Evolutionary conservation across 2,113 vertebrate species (phyloP).

Genomic region (Cacatua alba): DNA sequence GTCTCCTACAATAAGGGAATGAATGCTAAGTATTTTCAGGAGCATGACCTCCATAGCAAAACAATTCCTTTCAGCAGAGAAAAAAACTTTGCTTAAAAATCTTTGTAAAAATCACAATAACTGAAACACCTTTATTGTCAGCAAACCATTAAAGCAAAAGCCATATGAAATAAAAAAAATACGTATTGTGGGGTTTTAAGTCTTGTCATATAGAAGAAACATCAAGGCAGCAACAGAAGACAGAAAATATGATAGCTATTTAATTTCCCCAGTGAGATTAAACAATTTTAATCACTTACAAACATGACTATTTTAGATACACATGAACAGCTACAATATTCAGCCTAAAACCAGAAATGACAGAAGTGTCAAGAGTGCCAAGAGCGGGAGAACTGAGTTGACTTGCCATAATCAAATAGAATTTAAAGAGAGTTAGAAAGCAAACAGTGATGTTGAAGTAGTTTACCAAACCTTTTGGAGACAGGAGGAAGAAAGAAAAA

Average conservation of each 20-base stretch:
- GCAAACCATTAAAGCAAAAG: neutral
- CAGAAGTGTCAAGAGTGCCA: neutral
- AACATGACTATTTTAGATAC: constrained; percentile 33
- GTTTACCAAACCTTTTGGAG: neutral
- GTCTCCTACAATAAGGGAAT: neutral
- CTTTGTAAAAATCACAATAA: neutral
- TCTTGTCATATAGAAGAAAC: neutral
- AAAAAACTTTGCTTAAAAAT: neutral
- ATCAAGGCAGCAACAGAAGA: neutral
- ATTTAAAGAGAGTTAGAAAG: neutral
- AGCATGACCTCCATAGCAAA: neutral
- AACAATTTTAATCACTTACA: constrained; percentile 40
- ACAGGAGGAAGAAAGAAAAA: neutral
- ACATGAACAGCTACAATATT: neutral
- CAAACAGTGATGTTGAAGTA: neutral
- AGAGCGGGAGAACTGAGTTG: neutral
- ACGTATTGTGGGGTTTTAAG: neutral
- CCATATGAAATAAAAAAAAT: neutral
- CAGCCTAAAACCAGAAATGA: neutral
- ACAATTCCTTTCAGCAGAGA: neutral
- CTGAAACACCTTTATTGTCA: neutral
- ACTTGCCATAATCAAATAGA: neutral
- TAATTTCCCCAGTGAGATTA: constrained; percentile 43
- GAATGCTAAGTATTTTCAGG: neutral
- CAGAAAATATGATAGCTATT: constrained; percentile 18